phyloP scores from a whole-genome alignment of 2,888 invertebrate species.

The Abrostola triplasia region DNA sequence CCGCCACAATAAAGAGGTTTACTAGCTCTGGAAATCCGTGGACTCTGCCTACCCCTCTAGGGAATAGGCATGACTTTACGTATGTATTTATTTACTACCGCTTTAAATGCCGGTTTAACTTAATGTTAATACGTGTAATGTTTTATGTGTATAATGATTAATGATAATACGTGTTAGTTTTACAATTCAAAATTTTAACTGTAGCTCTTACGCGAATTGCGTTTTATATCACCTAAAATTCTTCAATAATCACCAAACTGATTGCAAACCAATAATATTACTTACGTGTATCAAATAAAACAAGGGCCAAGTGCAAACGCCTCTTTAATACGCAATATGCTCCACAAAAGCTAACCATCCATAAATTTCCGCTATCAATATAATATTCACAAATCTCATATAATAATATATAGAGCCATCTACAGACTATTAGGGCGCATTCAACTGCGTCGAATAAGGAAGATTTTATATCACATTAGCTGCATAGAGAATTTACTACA shows the following conservation, averaged over 20 bases:
- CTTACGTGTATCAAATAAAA: slow-evolving; percentile 65
- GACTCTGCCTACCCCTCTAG: no score
- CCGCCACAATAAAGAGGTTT: no score
- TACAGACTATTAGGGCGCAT: slow-evolving; percentile 55
- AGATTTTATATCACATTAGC: slow-evolving; percentile 77
- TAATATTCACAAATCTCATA: slow-evolving; percentile 79
- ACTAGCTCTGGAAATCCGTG: no score
- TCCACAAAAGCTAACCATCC: slow-evolving; percentile 86
- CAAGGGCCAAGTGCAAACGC: slow-evolving; percentile 77
- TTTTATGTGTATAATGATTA: no score
- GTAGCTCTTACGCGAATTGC: no score
- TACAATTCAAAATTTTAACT: no score
- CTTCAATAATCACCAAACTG: background rate
- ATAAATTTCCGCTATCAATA: slow-evolving; percentile 81
- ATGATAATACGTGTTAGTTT: no score
- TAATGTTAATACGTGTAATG: no score
- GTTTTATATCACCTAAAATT: no score
- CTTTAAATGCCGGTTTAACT: no score
- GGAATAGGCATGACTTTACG: no score
- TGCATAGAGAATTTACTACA: slow-evolving; percentile 56
- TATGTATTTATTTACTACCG: no score
- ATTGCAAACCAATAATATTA: background rate
- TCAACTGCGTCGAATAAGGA: slow-evolving; percentile 58
- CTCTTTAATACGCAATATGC: slow-evolving; percentile 86
- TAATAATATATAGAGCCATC: slow-evolving; percentile 46